phyloP scores from a whole-genome alignment of 2,888 invertebrate genomes.

The Alitta virens region DNA sequence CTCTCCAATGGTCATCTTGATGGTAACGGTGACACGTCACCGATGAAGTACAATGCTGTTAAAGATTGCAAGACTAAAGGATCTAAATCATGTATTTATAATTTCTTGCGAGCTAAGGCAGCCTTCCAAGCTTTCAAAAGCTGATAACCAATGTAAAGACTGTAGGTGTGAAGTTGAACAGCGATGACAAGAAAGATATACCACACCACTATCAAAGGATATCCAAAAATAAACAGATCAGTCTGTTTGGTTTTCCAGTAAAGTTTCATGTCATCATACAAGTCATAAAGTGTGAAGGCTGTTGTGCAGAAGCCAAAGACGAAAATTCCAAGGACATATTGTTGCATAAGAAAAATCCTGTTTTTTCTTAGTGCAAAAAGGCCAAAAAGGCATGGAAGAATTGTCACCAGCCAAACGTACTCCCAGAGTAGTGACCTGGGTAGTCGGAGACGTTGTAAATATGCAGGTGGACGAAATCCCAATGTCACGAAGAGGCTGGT shows the following conservation, averaged over 20 bases:
- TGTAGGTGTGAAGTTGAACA: slow-evolving; percentile 69
- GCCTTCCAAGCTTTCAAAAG: slow-evolving; percentile 47
- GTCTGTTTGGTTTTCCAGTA: slow-evolving; percentile 71
- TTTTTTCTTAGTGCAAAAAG: slow-evolving; percentile 83
- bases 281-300: slow-evolving; percentile 76
- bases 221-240: slow-evolving; percentile 60
- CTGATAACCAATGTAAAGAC: slow-evolving; percentile 47
- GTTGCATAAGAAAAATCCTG: slow-evolving; percentile 62
- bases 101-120: too few species aligned
- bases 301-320: slow-evolving; percentile 79
- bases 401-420: slow-evolving; percentile 85
- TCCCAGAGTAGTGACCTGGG: slow-evolving; percentile 92
- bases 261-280: slow-evolving; percentile 79
- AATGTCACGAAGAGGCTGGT: slow-evolving; percentile 88
- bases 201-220: slow-evolving; percentile 89
- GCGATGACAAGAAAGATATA: slow-evolving; percentile 84
- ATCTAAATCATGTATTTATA: too few species aligned
- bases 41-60: too few species aligned
- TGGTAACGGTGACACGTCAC: too few species aligned
- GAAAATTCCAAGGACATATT: slow-evolving; percentile 67
- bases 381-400: slow-evolving; percentile 80
- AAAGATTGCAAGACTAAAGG: too few species aligned
- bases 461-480: slow-evolving; percentile 87
- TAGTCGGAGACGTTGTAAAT: slow-evolving; percentile 84
- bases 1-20: too few species aligned